Conservation (phyloP, 2,113 vertebrate genomes). For the Corythaeola cristata region DNA sequence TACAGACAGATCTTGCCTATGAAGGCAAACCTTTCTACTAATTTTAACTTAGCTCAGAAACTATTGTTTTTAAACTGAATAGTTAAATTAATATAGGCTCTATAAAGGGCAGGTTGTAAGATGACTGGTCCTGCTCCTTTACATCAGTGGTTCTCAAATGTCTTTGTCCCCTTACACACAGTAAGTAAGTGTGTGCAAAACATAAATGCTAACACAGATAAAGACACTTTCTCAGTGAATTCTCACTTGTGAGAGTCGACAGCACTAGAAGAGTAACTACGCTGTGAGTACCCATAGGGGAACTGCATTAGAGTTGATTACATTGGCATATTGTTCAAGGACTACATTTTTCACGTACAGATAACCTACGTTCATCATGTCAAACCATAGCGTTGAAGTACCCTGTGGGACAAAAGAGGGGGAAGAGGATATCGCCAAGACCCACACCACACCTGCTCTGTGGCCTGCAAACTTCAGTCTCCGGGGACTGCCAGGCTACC, state of each 20-base stretch:
- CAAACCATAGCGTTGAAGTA: rapidly evolving
- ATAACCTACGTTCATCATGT: rapidly evolving
- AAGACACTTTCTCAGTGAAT: neutral
- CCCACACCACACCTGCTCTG: neutral
- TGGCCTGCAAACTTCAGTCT: neutral
- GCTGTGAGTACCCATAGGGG: neutral
- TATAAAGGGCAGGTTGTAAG: neutral
- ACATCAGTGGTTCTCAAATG: neutral
- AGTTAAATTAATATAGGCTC: neutral
- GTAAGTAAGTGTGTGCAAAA: neutral
- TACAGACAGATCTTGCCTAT: neutral
- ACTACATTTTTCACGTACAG: neutral
- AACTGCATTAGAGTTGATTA: neutral
- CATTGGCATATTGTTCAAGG: neutral
- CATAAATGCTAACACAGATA: neutral
- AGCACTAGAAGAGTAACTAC: neutral
- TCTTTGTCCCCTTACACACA: neutral
- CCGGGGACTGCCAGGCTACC: neutral
- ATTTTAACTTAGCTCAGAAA: neutral
- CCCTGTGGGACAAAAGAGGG: neutral
- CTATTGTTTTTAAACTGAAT: neutral
- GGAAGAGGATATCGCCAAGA: rapidly evolving
- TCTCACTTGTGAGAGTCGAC: neutral
- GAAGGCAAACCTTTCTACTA: neutral
- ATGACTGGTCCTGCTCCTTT: neutral